Evolutionary conservation across 2,797 vertebrate species (phyloP), one percentile per base, ranked within the genome.

Genomic region (Cuculus canorus): DNA sequence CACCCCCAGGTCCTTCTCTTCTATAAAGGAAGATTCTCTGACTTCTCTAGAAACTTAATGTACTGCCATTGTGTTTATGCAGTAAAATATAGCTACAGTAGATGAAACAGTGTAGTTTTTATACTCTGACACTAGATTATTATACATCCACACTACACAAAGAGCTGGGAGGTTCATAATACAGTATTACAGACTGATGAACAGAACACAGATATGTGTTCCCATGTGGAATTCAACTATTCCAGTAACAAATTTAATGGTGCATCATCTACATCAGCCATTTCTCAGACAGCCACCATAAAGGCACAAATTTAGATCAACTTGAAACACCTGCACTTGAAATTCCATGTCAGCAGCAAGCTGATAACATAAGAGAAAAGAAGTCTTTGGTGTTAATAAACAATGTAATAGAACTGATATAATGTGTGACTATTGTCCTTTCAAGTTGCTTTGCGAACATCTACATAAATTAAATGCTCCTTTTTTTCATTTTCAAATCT

Each of bases 381-480:
- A 35, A 88, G 30, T 54, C 3, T 76, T 66, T 81, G 0, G 0
- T 86, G 85, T 60, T 90, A 89, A 93, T 53, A 92, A 96, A 93
- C 77, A 88, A 18, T 30, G 70, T 79, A 94, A 92, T 60, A 63
- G 57, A 81, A 82, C 61, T 19, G 66, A 90, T 68, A 85, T 32
- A 70, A 53, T 9, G 24, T 41, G 68, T 68, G 68, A 86, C 83
- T 80, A 85, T 78, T 87, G 88, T 95, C 81, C 83, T 84, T 95
- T 93, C 82, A 59, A 86, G 63, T 32, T 79, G 94, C 88, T 91
- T 94, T 95, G 93, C 7, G 47, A 95, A 95, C 66, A 85, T 85
- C 68, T 69, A 78, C 93, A 48, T 86, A 97, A 93, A 95, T 93
- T 86, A 96, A 91, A 63, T 43, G 41, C 17, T 92, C 21, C 28